Evolutionary conservation across 2,797 vertebrate species (phyloP), one percentile per base, ranked within the genome.

Genomic region (Tympanoctomys barrerae): DNA sequence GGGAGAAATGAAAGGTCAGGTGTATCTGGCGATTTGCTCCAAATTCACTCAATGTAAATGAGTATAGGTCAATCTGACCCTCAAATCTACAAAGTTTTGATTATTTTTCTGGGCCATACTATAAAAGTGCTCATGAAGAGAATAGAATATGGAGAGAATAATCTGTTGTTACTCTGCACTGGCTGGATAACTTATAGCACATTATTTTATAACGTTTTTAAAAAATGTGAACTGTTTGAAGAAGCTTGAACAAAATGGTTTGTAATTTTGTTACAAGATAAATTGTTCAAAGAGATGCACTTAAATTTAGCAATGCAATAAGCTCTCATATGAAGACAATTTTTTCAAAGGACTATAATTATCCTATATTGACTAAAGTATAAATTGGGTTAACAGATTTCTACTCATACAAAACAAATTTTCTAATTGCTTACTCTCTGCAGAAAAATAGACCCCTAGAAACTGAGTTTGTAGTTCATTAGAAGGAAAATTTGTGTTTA

Each of bases 371-470:
- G 33, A 49, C 26, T 84, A 28, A 86, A 89, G 33, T 83, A 6
- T 93, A 95, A 80, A 80, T 91, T 28, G 28, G 61, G 7, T 68
- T 62, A 90, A 71, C 11, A 86, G 68, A 75, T 94, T 86, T 75
- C 39, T 73, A 31, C 78, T 87, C 22, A 28, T 80, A 73, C 80
- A 79, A 95, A 94, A 46, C 10, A 12, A 52, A 24, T 87, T 96
- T 84, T 95, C 7, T 88, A 70, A 21, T 85, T 85, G 12, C 39
- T 77, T 79, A 57, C 28, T 93, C 2, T 95, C 54, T 89, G 11
- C 5, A 84, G 21, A 39, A 64, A 21, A 89, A n/a, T 18, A 36
- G 13, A 31, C 9, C 7, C 39, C 59, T 22, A 46, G 81, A 87
- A 78, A 87, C 10, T 68, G 91, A 64, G n/a, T 80, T 87, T 75